Percentiles rank a stretch among this genome's conserved stretches.
Conservation (phyloP, 2,113 vertebrate species). For the Illadopsis cleaveri region DNA sequence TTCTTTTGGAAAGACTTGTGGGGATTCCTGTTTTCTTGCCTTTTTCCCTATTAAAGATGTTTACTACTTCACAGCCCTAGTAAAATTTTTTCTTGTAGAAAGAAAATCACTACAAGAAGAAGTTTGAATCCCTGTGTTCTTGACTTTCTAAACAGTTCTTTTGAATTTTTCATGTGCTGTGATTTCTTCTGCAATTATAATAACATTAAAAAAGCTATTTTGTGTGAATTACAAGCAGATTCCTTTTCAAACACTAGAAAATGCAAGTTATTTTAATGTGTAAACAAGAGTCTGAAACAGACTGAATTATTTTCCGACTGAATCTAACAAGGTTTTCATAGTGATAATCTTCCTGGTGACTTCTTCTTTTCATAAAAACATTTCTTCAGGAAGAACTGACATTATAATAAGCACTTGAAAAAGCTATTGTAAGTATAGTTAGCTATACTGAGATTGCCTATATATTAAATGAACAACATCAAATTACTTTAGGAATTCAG, state of each 20-base stretch:
- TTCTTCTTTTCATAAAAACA: neutral
- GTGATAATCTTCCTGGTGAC: neutral
- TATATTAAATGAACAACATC: neutral
- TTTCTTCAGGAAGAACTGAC: neutral
- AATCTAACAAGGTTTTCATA: neutral
- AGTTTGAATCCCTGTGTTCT: neutral
- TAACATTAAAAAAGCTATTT: neutral
- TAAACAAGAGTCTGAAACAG: neutral
- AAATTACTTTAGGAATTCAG: neutral
- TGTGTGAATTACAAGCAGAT: neutral
- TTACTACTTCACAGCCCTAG: neutral
- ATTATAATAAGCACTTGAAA: neutral
- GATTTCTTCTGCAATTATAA: constrained; percentile 12
- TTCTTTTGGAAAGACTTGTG: neutral
- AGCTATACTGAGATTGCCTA: neutral
- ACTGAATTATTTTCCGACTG: neutral
- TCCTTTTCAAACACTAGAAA: neutral
- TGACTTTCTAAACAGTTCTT: neutral
- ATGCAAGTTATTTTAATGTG: neutral
- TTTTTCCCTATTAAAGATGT: neutral
- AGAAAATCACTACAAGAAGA: neutral
- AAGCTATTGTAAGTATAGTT: neutral
- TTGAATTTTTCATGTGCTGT: neutral
- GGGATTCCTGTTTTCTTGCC: neutral
- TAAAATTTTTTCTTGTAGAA: neutral